Conservation (phyloP, 2,888 invertebrate species). For the Tridacna gigas region DNA sequence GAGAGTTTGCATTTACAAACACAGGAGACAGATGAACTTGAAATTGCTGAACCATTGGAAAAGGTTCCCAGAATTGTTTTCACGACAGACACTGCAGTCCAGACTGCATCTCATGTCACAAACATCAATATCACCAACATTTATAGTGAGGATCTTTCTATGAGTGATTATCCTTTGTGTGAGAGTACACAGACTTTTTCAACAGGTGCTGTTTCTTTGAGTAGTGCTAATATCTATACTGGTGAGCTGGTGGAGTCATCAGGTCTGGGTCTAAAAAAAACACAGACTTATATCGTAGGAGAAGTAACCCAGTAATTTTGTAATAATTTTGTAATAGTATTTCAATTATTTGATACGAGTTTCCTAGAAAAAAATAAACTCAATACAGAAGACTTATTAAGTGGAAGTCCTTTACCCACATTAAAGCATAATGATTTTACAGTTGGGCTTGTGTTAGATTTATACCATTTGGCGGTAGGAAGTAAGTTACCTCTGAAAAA, state of each 20-base stretch:
- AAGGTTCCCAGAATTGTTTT: too few species aligned
- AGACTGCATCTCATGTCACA: too few species aligned
- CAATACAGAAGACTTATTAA: slow-evolving; percentile 9
- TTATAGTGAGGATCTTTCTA: too few species aligned
- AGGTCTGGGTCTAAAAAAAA: not conserved
- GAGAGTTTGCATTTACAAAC: too few species aligned
- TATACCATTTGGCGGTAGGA: slow-evolving; percentile 26
- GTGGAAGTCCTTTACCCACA: slow-evolving; percentile 16
- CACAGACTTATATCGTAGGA: slow-evolving; percentile 19
- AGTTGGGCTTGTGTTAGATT: slow-evolving; percentile 32
- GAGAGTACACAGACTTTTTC: slow-evolving; percentile 19
- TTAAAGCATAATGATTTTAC: slow-evolving; percentile 14
- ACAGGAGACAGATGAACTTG: too few species aligned
- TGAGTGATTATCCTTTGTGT: not conserved
- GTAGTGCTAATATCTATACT: slow-evolving; percentile 22
- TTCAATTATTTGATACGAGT: too few species aligned
- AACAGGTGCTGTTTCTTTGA: slow-evolving; percentile 10
- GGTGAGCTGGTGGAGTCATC: not conserved
- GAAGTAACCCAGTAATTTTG: not conserved
- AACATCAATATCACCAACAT: too few species aligned
- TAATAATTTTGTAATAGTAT: too few species aligned
- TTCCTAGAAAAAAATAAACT: too few species aligned
- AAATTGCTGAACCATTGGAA: too few species aligned
- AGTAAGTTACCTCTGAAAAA: slow-evolving; percentile 23
- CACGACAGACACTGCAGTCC: too few species aligned